Evolutionary conservation across 2,113 vertebrate genomes (phyloP).

Genomic region (Danionella cerebrum): DNA sequence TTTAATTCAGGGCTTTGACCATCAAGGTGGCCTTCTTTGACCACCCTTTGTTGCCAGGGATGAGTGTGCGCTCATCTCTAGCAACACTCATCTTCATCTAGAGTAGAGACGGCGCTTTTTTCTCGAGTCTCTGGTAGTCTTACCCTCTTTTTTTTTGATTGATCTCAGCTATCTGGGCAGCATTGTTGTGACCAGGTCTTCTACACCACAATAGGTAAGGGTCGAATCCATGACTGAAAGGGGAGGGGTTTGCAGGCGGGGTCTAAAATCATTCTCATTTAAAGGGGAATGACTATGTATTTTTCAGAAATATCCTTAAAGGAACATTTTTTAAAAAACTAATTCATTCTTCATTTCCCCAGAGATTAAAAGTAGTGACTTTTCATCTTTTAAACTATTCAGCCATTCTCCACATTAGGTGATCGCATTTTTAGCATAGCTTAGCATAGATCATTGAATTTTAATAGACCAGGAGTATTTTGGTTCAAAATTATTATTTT

Average conservation of each 20-base stretch:
- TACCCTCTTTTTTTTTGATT: slow-evolving; percentile 99
- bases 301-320: not conserved
- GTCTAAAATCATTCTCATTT: slow-evolving; percentile 91
- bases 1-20: slow-evolving; percentile 38
- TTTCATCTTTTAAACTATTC: no score
- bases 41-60: slow-evolving; percentile 39
- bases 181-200: slow-evolving; percentile 99
- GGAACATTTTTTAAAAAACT: no score
- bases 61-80: slow-evolving; percentile 40
- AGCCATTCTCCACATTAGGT: no score
- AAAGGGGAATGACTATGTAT: slow-evolving; percentile 86
- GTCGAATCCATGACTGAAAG: slow-evolving; percentile 95
- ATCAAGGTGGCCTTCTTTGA: slow-evolving; percentile 35
- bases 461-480: no score
- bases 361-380: no score
- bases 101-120: slow-evolving; percentile 50
- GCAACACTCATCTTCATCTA: slow-evolving; percentile 38
- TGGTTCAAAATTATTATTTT: no score
- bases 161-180: slow-evolving; percentile 99
- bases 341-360: no score
- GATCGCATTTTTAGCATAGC: no score
- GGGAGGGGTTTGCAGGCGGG: slow-evolving; percentile 84
- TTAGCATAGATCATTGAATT: no score
- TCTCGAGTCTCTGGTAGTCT: slow-evolving; percentile 65
- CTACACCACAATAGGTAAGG: slow-evolving; percentile 99